Evolutionary conservation across 1,140 invertebrate genomes (phyloP).

Genomic region (Theocolax elegans): DNA sequence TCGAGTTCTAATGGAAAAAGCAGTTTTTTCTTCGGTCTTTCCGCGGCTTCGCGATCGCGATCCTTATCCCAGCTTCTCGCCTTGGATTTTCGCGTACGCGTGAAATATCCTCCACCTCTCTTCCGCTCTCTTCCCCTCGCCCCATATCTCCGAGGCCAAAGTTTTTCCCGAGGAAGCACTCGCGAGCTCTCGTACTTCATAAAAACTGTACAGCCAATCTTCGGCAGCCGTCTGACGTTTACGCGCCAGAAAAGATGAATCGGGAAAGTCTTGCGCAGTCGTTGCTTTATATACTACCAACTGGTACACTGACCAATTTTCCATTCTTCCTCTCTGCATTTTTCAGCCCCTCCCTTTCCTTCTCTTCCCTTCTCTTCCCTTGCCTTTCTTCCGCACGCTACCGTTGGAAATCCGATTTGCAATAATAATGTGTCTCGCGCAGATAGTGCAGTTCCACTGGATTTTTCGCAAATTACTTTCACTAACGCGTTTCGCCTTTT

Average conservation of each 20-base stretch:
- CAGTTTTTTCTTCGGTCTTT: background rate
- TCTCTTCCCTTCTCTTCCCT: slow-evolving; percentile 1
- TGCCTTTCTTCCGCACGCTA: no score
- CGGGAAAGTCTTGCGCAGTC: slow-evolving; percentile 14
- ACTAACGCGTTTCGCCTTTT: no score
- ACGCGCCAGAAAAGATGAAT: slow-evolving; percentile 28
- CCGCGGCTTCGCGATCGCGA: background rate
- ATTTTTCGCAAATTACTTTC: no score
- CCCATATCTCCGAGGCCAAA: background rate
- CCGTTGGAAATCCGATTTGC: slow-evolving; percentile 17
- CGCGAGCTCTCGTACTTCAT: background rate
- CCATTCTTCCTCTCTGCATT: background rate
- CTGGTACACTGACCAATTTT: slow-evolving; percentile 5
- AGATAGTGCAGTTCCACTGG: background rate
- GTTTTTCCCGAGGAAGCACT: background rate
- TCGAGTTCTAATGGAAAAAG: no score
- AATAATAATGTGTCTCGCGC: slow-evolving; percentile 12
- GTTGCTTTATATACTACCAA: slow-evolving; percentile 12
- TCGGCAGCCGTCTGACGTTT: slow-evolving; percentile 27
- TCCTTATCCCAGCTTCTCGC: slow-evolving; percentile 7
- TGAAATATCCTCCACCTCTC: no score
- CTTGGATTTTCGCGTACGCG: slow-evolving; percentile 7
- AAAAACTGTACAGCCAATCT: slow-evolving; percentile 27
- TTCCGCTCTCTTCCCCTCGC: background rate
- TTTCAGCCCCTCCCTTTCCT: background rate